phyloP scores from a whole-genome alignment of 2,888 invertebrate genomes.

The Onchidella celtica region DNA sequence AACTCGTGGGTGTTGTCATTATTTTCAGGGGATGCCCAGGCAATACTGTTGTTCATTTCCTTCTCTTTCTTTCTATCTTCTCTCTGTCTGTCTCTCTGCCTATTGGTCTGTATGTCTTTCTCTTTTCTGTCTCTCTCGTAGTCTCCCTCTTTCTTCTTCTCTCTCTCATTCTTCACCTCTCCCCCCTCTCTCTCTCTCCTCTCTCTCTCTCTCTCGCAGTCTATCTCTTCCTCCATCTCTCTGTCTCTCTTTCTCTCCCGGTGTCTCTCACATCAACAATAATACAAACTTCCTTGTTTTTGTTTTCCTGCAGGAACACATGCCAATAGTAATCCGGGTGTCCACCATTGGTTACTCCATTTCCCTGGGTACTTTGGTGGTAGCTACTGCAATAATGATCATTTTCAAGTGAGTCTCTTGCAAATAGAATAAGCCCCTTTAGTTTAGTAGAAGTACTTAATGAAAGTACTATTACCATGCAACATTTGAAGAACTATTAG shows the following conservation, averaged over 20 bases:
- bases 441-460: too few relatives aligned
- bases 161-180: slow-evolving; percentile 7
- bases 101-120: not conserved
- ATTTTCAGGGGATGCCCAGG: too few relatives aligned
- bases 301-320: slow-evolving; percentile 15
- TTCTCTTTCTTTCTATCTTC: not conserved
- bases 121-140: not conserved
- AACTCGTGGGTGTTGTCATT: too few relatives aligned
- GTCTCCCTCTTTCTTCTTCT: slow-evolving; percentile 10
- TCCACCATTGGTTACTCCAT: slow-evolving; percentile 43
- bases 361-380: slow-evolving; percentile 26
- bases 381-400: slow-evolving; percentile 39
- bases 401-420: slow-evolving; percentile 30
- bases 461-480: too few relatives aligned
- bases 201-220: slow-evolving; percentile 4
- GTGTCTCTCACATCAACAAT: too few relatives aligned
- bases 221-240: too few relatives aligned
- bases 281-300: not conserved
- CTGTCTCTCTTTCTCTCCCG: not conserved
- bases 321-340: slow-evolving; percentile 34
- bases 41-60: not conserved
- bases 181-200: slow-evolving; percentile 5
- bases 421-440: not conserved
- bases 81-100: slow-evolving; percentile 8
- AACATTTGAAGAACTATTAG: too few relatives aligned